Conservation (phyloP, 2,113 vertebrate species). For the Gavialis gangeticus region DNA sequence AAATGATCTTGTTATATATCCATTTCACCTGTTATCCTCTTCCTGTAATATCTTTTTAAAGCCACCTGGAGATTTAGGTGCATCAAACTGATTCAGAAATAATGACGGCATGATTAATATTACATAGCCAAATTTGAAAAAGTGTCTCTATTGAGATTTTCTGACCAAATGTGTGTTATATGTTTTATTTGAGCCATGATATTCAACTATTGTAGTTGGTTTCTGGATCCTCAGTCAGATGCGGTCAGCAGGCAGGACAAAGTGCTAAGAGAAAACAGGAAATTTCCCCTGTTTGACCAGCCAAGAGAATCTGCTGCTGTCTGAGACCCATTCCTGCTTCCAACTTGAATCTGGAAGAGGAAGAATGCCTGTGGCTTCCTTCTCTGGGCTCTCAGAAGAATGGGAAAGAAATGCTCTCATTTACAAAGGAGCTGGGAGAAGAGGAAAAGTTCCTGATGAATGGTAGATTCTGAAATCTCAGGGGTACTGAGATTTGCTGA, state of each 20-base stretch:
- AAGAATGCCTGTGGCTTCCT: neutral
- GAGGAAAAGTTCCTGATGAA: neutral
- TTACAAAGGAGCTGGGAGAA: neutral
- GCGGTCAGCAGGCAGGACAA: neutral
- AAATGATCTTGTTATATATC: neutral
- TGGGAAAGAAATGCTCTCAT: neutral
- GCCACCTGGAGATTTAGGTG: neutral
- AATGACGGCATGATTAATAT: neutral
- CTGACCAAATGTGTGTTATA: neutral
- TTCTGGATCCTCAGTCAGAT: neutral
- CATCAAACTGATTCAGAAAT: neutral
- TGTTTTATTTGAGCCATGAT: neutral
- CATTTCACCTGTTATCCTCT: neutral
- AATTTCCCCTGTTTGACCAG: neutral
- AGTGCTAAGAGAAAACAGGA: neutral
- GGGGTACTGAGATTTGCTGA: neutral
- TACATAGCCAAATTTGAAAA: neutral
- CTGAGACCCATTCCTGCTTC: neutral
- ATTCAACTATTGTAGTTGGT: neutral
- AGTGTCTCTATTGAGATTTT: neutral
- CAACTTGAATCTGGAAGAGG: neutral
- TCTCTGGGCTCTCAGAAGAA: neutral
- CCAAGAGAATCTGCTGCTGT: no score
- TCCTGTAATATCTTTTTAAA: neutral
- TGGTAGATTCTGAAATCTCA: neutral